Conservation (phyloP, 2,888 invertebrate species). For the Agrochola lota region DNA sequence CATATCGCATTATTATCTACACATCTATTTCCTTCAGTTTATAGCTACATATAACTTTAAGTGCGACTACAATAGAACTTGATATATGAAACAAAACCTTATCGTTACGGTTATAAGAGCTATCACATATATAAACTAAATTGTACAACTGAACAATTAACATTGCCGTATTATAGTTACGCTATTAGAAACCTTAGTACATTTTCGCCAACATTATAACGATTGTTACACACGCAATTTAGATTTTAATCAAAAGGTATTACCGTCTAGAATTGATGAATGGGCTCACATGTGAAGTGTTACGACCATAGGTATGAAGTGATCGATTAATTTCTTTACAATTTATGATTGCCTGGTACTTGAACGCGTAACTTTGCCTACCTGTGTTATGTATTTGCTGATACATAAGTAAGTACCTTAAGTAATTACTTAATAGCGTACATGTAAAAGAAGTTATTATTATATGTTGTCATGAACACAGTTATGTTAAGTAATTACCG, state of each 20-base stretch:
- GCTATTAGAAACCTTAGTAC: slow-evolving; percentile 60
- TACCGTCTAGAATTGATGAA: slow-evolving; percentile 56
- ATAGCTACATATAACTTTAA: slow-evolving; percentile 37
- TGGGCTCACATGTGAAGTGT: slow-evolving; percentile 39
- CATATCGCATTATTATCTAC: slow-evolving; percentile 64
- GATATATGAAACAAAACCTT: slow-evolving; percentile 25
- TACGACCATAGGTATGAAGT: slow-evolving; percentile 44
- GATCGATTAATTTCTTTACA: slow-evolving; percentile 67
- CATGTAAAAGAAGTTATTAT: neutral
- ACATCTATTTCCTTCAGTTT: slow-evolving; percentile 69
- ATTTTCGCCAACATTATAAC: slow-evolving; percentile 49
- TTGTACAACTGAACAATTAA: slow-evolving; percentile 1
- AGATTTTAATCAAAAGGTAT: slow-evolving; percentile 37
- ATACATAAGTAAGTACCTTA: slow-evolving; percentile 4
- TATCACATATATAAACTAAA: slow-evolving; percentile 6
- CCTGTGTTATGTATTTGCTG: slow-evolving; percentile 29
- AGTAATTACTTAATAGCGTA: slow-evolving; percentile 23
- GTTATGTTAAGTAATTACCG: slow-evolving; percentile 31
- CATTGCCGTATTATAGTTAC: slow-evolving; percentile 51
- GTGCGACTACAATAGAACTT: slow-evolving; percentile 7
- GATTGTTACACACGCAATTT: slow-evolving; percentile 44
- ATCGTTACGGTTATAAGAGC: neutral
- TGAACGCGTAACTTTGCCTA: slow-evolving; percentile 61
- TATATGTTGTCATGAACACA: slow-evolving; percentile 27
- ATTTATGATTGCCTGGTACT: slow-evolving; percentile 71